Conservation (phyloP, 2,113 vertebrate species). For the Oxyura jamaicensis region DNA sequence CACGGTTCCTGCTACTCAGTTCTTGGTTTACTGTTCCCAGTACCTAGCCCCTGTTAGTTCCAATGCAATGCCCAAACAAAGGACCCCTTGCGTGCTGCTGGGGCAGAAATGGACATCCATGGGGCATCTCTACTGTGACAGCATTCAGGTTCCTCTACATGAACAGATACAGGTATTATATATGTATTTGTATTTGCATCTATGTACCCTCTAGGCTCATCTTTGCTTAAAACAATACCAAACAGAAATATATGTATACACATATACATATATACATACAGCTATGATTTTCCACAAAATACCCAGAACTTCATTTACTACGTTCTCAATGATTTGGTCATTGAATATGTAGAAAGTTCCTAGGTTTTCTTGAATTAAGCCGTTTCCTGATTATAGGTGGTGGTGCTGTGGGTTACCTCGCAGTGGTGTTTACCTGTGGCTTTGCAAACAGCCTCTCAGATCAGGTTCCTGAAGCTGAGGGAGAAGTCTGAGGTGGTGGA, state of each 20-base stretch:
- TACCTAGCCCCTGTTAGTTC: conserved; percentile 37
- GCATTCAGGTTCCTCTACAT: not conserved
- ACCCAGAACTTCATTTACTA: not conserved
- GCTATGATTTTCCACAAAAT: not conserved
- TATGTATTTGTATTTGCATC: not conserved
- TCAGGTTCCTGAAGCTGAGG: not conserved
- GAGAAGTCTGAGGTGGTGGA: not conserved
- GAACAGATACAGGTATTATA: not conserved
- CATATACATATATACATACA: not conserved
- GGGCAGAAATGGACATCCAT: not conserved
- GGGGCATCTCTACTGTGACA: not conserved
- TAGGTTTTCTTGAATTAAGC: not conserved
- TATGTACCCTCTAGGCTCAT: not conserved
- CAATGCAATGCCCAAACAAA: conserved; percentile 59
- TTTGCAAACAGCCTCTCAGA: not conserved
- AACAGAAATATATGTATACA: not conserved
- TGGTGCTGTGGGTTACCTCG: not conserved
- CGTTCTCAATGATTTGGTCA: not conserved
- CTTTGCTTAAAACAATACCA: not conserved
- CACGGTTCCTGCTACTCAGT: conserved; percentile 66
- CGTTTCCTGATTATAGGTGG: not conserved
- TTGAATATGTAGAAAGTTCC: not conserved
- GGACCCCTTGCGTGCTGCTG: conserved; percentile 33
- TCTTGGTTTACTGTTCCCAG: conserved; percentile 77
- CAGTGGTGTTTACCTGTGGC: not conserved